Conservation (phyloP, 2,113 vertebrate species). For the Cercocebus atys region DNA sequence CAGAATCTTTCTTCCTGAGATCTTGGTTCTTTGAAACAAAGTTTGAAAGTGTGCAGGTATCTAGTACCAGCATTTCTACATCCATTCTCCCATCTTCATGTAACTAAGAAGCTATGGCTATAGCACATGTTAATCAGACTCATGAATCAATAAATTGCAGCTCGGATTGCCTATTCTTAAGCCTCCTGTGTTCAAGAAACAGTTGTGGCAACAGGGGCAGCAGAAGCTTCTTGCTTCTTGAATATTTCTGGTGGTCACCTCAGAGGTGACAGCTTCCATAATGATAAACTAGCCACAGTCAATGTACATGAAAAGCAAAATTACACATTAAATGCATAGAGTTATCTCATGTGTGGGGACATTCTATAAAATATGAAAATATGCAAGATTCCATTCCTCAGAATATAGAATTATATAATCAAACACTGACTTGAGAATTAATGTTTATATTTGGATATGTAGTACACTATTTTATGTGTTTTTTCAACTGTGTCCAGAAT, state of each 20-base stretch:
- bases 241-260: neutral
- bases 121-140: neutral
- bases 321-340: neutral
- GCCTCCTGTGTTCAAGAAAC: neutral
- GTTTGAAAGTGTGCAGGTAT: neutral
- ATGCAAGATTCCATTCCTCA: neutral
- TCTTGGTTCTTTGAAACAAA: neutral
- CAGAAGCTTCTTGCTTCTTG: neutral
- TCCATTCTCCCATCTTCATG: rapidly evolving
- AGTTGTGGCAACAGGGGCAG: neutral
- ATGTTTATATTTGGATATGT: neutral
- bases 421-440: neutral
- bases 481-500: neutral
- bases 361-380: neutral
- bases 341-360: neutral
- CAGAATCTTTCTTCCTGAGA: neutral
- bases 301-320: neutral
- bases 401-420: neutral
- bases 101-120: neutral
- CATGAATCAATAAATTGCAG: neutral
- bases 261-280: neutral
- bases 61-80: rapidly evolving
- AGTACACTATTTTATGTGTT: neutral
- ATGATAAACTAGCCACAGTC: neutral
- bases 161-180: neutral